These are phyloP conservation scores for Liodrosophila aerea DNA, from an alignment of 2,888 invertebrate species.

Conservation along the genomic window DNA sequence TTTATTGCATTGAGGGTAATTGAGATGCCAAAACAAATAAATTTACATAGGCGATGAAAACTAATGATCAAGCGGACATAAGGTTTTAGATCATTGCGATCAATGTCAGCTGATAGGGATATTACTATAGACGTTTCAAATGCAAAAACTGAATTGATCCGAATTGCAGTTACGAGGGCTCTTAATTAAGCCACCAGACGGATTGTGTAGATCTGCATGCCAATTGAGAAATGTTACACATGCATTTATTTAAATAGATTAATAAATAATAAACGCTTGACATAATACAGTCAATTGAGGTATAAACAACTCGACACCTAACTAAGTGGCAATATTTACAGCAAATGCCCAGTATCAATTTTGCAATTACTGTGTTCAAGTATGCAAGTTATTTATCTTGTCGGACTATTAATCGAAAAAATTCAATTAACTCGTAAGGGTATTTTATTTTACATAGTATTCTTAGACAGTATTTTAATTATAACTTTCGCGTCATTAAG, in stretches of 20 bases:
- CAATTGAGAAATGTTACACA: not conserved
- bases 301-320: conserved; percentile 16
- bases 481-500: conserved; percentile 25
- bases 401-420: too few species aligned
- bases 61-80: conserved; percentile 39
- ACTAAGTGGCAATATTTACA: not conserved
- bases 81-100: conserved; percentile 31
- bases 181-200: conserved; percentile 47
- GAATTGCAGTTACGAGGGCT: conserved; percentile 33
- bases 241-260: conserved; percentile 26
- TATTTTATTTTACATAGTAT: too few species aligned
- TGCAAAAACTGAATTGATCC: conserved; percentile 41
- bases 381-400: too few species aligned
- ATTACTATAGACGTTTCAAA: conserved; percentile 32
- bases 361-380: too few species aligned
- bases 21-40: conserved; percentile 52
- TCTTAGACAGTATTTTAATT: conserved; percentile 38
- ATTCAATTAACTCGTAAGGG: too few species aligned
- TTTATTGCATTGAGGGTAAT: conserved; percentile 43
- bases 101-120: conserved; percentile 43
- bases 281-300: conserved; percentile 30
- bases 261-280: conserved; percentile 31
- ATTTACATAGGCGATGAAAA: conserved; percentile 66
- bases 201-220: not conserved
- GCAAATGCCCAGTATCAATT: too few species aligned